phyloP scores from a whole-genome alignment of 1,140 invertebrate genomes.

The Drosophila yakuba region DNA sequence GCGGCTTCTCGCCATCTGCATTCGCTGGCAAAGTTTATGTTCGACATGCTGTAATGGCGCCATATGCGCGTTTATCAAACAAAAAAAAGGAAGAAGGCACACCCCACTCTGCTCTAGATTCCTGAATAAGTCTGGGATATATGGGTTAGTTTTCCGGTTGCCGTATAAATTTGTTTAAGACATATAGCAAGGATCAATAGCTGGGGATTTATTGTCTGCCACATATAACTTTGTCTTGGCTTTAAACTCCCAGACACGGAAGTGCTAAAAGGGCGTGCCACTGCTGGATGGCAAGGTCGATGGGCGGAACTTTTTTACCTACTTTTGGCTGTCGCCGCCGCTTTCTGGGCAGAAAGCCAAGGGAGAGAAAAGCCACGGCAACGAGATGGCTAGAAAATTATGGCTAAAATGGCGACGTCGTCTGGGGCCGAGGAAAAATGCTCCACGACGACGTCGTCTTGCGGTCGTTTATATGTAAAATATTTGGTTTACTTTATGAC shows the following conservation, averaged over 20 bases:
- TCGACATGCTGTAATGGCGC: constrained; percentile 78
- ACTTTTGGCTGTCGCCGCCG: constrained; percentile 69
- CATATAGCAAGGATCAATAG: constrained; percentile 80
- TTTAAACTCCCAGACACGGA: constrained; percentile 63
- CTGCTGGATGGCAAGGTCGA: constrained; percentile 62
- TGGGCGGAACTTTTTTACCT: constrained; percentile 71
- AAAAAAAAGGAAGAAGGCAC: constrained; percentile 4
- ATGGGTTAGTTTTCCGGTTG: constrained; percentile 72
- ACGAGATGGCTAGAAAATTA: constrained; percentile 53
- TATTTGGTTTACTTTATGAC: constrained; percentile 82
- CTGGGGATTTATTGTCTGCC: constrained; percentile 75
- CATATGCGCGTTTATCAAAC: constrained; percentile 76
- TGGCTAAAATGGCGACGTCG: constrained; percentile 74
- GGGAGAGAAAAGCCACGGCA: constrained; percentile 10
- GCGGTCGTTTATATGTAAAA: constrained; percentile 83
- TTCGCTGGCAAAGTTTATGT: constrained; percentile 69
- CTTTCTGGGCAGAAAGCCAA: constrained; percentile 61
- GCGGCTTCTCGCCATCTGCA: constrained; percentile 50
- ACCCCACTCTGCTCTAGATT: neutral
- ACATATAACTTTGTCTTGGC: constrained; percentile 73
- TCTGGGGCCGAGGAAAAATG: constrained; percentile 61
- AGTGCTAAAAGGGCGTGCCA: constrained; percentile 33
- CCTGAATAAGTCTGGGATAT: constrained; percentile 51
- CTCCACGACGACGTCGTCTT: constrained; percentile 64
- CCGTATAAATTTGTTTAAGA: constrained; percentile 82